phyloP scores from a whole-genome alignment of 2,888 invertebrate species.

The Gryllus longicercus region DNA sequence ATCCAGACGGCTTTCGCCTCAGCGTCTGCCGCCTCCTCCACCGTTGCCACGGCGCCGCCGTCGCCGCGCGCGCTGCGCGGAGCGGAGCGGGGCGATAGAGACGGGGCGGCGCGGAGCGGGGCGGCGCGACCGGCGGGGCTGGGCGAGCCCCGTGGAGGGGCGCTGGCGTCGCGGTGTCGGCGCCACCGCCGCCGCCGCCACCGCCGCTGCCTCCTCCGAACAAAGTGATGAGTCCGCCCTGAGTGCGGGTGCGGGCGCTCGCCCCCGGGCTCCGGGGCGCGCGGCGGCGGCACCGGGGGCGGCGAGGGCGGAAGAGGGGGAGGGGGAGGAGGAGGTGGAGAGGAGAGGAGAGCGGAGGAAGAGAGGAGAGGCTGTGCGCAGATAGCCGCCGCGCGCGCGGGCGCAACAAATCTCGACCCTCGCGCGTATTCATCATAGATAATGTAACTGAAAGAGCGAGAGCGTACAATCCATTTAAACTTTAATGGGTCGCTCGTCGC shows the following conservation, averaged over 20 bases:
- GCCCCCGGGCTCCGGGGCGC: neutral
- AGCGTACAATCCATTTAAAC: constrained; percentile 17
- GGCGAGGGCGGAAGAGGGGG: no score
- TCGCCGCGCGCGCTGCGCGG: neutral
- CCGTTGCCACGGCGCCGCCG: neutral
- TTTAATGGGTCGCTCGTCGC: neutral
- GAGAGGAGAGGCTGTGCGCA: neutral
- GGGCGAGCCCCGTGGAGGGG: neutral
- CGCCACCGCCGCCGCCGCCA: neutral
- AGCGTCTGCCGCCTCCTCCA: neutral
- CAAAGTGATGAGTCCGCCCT: neutral
- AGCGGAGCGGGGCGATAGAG: neutral
- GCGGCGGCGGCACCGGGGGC: no score
- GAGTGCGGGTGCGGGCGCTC: neutral
- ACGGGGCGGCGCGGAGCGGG: neutral
- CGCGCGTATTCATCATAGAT: constrained; percentile 8
- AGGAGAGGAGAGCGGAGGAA: no score
- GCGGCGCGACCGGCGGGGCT: neutral
- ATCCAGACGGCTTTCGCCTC: neutral
- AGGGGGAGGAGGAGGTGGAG: no score
- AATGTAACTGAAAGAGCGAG: constrained; percentile 17
- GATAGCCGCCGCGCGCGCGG: neutral
- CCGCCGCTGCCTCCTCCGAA: neutral
- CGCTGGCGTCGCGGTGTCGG: neutral
- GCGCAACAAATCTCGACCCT: constrained; percentile 17